phyloP scores from a whole-genome alignment of 2,888 invertebrate genomes.

The Eristalinus sepulchralis region DNA sequence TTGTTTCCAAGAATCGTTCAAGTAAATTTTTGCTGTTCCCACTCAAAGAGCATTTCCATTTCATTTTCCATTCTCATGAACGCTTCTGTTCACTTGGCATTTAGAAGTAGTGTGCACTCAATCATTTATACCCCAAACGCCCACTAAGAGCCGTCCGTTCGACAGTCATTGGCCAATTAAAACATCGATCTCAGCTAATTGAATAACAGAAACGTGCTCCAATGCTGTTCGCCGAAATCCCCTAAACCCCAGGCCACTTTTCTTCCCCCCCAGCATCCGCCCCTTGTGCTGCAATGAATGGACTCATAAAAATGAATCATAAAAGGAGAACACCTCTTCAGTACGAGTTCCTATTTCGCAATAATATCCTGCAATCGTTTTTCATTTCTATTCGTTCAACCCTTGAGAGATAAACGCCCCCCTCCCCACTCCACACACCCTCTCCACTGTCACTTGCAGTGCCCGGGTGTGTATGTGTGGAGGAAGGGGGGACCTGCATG shows the following conservation, averaged over 20 bases:
- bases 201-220: not conserved
- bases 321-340: slow-evolving; percentile 30
- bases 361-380: slow-evolving; percentile 64
- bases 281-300: not conserved
- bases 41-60: too few species aligned
- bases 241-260: not conserved
- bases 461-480: too few species aligned
- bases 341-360: slow-evolving; percentile 44
- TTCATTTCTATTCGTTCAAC: slow-evolving; percentile 37
- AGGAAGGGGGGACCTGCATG: slow-evolving; percentile 41
- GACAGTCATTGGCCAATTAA: not conserved
- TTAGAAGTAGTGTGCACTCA: too few species aligned
- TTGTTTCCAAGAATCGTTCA: too few species aligned
- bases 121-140: too few species aligned
- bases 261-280: not conserved
- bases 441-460: slow-evolving; percentile 58
- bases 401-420: not conserved
- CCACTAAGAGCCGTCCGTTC: not conserved
- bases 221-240: not conserved
- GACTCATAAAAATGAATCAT: slow-evolving; percentile 23
- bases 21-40: too few species aligned
- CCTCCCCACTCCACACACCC: not conserved
- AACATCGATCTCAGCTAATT: not conserved
- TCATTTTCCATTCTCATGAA: too few species aligned
- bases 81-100: too few species aligned